These are phyloP conservation scores for Anabacerthia variegaticeps DNA, from an alignment of 2,797 vertebrate genomes.

Conservation along the genomic window DNA sequence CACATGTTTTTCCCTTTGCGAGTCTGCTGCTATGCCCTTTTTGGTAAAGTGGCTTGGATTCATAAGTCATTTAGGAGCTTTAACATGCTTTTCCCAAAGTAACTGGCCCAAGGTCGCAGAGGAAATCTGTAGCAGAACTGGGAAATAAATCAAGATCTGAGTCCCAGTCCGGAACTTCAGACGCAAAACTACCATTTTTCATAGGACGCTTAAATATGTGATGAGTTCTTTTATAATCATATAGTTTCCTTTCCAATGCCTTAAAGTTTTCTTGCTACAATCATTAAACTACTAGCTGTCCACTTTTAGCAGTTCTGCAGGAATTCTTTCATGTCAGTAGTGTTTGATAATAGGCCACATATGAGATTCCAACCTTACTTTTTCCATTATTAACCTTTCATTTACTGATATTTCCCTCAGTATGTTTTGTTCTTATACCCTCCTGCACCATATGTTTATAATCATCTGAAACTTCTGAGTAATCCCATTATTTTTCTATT, in stretches of 20 bases:
- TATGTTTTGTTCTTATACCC: conserved; percentile 24
- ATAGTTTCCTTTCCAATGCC: conserved; percentile 45
- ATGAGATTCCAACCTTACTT: conserved; percentile 28
- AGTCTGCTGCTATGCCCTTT: not conserved
- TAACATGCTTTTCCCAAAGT: conserved; percentile 34
- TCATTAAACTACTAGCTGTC: conserved; percentile 45
- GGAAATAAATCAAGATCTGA: conserved; percentile 65
- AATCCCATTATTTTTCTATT: conserved; percentile 61
- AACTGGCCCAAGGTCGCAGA: conserved; percentile 42
- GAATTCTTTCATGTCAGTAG: conserved; percentile 61
- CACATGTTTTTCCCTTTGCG: not conserved
- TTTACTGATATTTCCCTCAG: conserved; percentile 46
- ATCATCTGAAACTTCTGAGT: conserved; percentile 61
- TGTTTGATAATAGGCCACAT: conserved; percentile 55
- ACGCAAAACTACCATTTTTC: conserved; percentile 58
- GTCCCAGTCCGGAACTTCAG: conserved; percentile 37
- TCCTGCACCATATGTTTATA: conserved; percentile 71
- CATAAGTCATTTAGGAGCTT: conserved; percentile 30
- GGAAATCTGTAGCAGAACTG: conserved; percentile 63
- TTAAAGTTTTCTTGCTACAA: conserved; percentile 44
- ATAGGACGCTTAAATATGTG: conserved; percentile 57
- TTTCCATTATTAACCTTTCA: conserved; percentile 47
- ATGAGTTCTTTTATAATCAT: conserved; percentile 70
- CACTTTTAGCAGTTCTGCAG: conserved; percentile 40
- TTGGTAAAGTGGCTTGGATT: not conserved